phyloP scores from a whole-genome alignment of 2,888 invertebrate species.

The Trichacis sp. region DNA sequence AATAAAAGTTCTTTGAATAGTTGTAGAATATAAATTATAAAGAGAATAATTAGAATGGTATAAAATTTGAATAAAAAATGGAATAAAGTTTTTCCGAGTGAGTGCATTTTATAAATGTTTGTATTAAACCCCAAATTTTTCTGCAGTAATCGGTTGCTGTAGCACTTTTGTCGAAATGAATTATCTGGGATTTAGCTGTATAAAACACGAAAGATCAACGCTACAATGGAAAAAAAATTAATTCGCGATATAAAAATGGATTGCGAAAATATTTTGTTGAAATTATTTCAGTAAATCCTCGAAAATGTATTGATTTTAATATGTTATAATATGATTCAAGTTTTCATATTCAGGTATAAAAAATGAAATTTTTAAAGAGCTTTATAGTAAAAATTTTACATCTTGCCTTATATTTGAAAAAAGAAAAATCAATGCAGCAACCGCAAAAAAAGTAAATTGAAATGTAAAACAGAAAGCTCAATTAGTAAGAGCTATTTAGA shows the following conservation, averaged over 20 bases:
- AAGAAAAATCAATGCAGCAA: too few relatives aligned
- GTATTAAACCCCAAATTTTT: background rate
- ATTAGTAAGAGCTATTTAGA: background rate
- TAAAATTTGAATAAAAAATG: too few relatives aligned
- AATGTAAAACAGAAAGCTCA: background rate
- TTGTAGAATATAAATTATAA: too few relatives aligned
- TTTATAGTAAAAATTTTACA: too few relatives aligned
- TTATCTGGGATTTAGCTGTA: background rate
- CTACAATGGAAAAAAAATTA: background rate
- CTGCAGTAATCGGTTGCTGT: background rate
- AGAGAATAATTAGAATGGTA: too few relatives aligned
- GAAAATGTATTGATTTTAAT: background rate
- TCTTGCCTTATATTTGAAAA: too few relatives aligned
- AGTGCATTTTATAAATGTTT: slow-evolving; percentile 9
- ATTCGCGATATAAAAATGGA: background rate
- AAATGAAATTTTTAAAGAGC: too few relatives aligned
- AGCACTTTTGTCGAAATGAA: slow-evolving; percentile 1
- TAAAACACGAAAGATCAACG: background rate
- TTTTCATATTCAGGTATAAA: background rate
- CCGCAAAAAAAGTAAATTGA: background rate
- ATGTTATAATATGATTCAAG: too few relatives aligned
- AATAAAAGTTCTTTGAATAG: too few relatives aligned
- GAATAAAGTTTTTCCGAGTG: too few relatives aligned
- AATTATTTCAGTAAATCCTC: background rate
- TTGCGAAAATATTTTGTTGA: background rate